phyloP scores from a whole-genome alignment of 2,888 invertebrate genomes.

The Zygothrica quintamaculata region DNA sequence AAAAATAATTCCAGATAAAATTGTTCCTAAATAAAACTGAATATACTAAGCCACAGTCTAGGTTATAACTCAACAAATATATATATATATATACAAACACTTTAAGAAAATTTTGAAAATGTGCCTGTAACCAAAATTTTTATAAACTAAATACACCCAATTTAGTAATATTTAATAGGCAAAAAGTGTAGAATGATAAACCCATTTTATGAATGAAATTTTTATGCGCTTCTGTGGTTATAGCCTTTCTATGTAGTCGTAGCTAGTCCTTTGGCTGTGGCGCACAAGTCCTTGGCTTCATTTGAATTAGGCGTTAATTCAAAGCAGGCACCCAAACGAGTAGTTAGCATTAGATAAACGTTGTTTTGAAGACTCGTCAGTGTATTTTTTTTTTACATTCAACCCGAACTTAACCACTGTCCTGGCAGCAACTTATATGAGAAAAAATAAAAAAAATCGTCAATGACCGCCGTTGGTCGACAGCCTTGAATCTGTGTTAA shows the following conservation, averaged over 20 bases:
- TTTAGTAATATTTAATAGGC: too few relatives aligned
- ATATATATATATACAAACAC: too few relatives aligned
- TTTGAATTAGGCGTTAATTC: slow-evolving; percentile 53
- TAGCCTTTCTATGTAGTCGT: slow-evolving; percentile 15
- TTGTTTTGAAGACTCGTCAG: slow-evolving; percentile 50
- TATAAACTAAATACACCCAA: too few relatives aligned
- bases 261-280: slow-evolving; percentile 1
- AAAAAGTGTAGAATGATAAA: slow-evolving; percentile 32
- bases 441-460: slow-evolving; percentile 12
- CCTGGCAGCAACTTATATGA: neutral
- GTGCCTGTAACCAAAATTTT: too few relatives aligned
- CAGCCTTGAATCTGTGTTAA: slow-evolving; percentile 43
- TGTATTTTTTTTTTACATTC: slow-evolving; percentile 44
- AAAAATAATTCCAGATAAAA: too few relatives aligned
- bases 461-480: slow-evolving; percentile 45
- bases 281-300: slow-evolving; percentile 4
- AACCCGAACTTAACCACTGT: slow-evolving; percentile 10
- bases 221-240: slow-evolving; percentile 49
- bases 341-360: slow-evolving; percentile 77
- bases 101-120: too few relatives aligned
- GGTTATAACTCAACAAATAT: too few relatives aligned
- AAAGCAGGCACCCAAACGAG: slow-evolving; percentile 76
- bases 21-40: too few relatives aligned
- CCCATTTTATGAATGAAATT: slow-evolving; percentile 71
- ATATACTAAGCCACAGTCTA: too few relatives aligned